Evolutionary conservation across 2,113 vertebrate genomes (phyloP), one percentile per base, ranked within the genome.

Genomic region (Oriolus oriolus): DNA sequence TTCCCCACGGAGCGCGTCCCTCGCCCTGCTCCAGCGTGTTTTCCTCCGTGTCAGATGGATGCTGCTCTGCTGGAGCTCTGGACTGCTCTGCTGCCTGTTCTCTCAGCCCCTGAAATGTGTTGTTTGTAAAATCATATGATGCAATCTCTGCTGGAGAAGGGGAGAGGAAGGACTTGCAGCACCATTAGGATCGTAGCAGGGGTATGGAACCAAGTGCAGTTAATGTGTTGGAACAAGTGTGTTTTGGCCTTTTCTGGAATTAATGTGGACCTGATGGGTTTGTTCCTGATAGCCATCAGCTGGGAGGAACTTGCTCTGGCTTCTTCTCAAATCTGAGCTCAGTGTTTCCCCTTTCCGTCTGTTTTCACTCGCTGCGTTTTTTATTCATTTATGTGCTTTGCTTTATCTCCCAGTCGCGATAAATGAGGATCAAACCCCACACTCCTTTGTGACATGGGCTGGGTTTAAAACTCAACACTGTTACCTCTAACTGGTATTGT

Each of bases 1-100:
- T 84, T 87, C 70, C 96, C 35, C 89, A 47, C 74, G 24, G 64
- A 89, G 90, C 31, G 31, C 74, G 74, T 91, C 87, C 93, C 97
- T 94, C 45, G 10, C 96, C 86, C 93, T 1, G 61, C 90, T 96
- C 96, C 97, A 73, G 93, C 87, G 0, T 42, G 83, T 80, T 94
- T 88, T 65, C 56, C 94, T 95, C 54, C 87, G 6, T 93, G 80
- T 97, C 97, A 91, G 89, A 92, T 95, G 97, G 96, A 96, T 97
- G 93, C 96, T 82, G 92, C 98, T 94, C 97, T 95, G 98, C 22
- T 97, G 98, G 98, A 97, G 97, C 90, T 96, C 91, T 97, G 97
- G 96, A 76, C 90, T 77, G 65, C 76, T 95, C 96, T 65, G 75
- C 74, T 90, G 91, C 96, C 97, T 95, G 96, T 97, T 84, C 82